A percentile compares a stretch with the other conserved stretches of the same genome.
Conservation (phyloP, 2,113 vertebrate genomes). For the Ceuthmochares aereus region DNA sequence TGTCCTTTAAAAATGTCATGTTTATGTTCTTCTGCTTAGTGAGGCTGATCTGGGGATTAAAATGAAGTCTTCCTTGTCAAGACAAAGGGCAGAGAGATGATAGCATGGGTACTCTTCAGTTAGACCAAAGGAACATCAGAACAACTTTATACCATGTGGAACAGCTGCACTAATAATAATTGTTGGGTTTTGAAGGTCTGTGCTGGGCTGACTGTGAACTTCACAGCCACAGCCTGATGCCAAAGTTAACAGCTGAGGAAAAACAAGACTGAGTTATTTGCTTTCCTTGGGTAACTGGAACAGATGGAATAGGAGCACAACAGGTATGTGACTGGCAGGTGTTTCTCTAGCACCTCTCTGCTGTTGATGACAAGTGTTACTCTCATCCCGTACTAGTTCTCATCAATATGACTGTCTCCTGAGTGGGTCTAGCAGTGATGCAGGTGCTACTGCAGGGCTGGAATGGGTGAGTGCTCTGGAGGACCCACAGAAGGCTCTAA, state of each 20-base stretch:
- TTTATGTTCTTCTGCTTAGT: neutral
- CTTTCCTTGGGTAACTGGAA: neutral
- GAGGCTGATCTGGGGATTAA: slow-evolving; percentile 37
- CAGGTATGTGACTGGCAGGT: neutral
- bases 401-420: neutral
- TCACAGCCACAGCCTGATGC: neutral
- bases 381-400: neutral
- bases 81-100: neutral
- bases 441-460: neutral
- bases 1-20: neutral
- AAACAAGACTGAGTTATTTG: neutral
- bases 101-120: neutral
- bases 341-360: neutral
- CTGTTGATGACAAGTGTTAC: neutral
- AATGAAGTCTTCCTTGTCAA: neutral
- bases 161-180: neutral
- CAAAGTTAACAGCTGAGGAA: neutral
- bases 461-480: neutral
- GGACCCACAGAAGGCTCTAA: neutral
- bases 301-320: neutral
- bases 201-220: neutral
- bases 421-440: neutral
- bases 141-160: neutral
- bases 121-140: neutral
- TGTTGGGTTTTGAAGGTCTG: neutral